Evolutionary conservation across 2,888 invertebrate genomes (phyloP), one percentile per base, ranked within the genome.

Genomic region (Euplexia lucipara): DNA sequence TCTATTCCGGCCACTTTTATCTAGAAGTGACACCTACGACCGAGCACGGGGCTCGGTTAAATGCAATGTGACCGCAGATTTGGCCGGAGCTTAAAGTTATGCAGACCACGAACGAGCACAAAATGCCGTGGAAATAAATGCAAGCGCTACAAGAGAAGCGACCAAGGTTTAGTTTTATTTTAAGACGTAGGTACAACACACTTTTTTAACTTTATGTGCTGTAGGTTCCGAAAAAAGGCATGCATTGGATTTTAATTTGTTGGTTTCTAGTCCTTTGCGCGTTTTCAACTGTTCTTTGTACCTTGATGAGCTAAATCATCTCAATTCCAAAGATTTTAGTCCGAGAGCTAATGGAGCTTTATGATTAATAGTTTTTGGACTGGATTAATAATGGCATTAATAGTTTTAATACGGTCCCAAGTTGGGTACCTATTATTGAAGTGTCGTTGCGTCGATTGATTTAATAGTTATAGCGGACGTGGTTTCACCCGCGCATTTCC

Each of bases 31-130:
- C 71, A 71, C 53, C 44, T 41, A 44, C 34, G 20, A 57, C 37
- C 42, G 39, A 71, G 32, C 41, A n/a, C 42, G 22, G 65, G 9
- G 8, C 32, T 52, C 61, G 49, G 51, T 62, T 58, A 20, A 61
- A 73, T 73, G 58, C 58, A 61, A 73, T 73, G 58, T 62, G 58
- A 68, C 72, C 72, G 69, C 72, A 74, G 74, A 62, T 73, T 62
- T 73, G 58, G 68, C 42, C 47, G n/a, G 37, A 34, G 47, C 35
- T 56, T 41, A 34, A 66, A 73, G 74, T 74, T 74, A 68, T 74
- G 68, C 58, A 42, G 39, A 68, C 74, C 72, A 68, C 68, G 68
- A 58, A 37, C 58, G 37, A 56, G 47, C 52, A 54, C 72, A 58
- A 58, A 74, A 58, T 68, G 18, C 68, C 41, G 51, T 37, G 14